A percentile compares a stretch with the other conserved stretches of the same genome.
These are phyloP conservation scores for Euura lappo DNA, from an alignment of 1,140 invertebrate species.

Conservation along the genomic window DNA sequence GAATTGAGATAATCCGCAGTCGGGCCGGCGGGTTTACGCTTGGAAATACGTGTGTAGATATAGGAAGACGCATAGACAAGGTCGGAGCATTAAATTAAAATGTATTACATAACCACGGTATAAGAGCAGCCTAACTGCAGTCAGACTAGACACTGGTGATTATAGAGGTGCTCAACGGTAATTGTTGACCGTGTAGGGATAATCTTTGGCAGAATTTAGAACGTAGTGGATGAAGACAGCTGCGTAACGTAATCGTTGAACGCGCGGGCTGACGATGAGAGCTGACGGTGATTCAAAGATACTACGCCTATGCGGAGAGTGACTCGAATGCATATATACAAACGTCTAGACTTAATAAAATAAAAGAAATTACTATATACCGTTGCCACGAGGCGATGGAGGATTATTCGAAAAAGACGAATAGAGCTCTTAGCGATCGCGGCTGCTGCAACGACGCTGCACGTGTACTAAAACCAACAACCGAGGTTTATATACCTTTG, in stretches of 20 bases:
- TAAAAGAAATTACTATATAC: slow-evolving; percentile 54
- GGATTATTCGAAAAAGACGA: too few species aligned
- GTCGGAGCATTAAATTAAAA: slow-evolving; percentile 54
- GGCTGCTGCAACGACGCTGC: too few species aligned
- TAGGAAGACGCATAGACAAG: slow-evolving; percentile 49
- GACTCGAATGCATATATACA: slow-evolving; percentile 54
- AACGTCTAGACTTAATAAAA: slow-evolving; percentile 60
- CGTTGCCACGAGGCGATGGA: slow-evolving; percentile 27
- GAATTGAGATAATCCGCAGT: background rate
- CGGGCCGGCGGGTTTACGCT: background rate
- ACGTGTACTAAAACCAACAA: too few species aligned
- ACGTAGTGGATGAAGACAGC: background rate
- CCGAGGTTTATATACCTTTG: too few species aligned
- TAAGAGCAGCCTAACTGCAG: slow-evolving; percentile 41
- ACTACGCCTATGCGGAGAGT: slow-evolving; percentile 49
- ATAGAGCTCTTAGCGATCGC: too few species aligned
- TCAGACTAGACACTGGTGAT: slow-evolving; percentile 51
- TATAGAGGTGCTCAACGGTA: slow-evolving; percentile 46
- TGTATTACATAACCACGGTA: slow-evolving; percentile 51
- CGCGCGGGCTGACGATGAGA: background rate
- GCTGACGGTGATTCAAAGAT: slow-evolving; percentile 8
- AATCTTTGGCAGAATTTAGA: too few species aligned
- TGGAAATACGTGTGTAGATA: background rate
- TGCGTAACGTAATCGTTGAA: background rate
- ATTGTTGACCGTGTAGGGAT: background rate